phyloP scores from a whole-genome alignment of 2,888 invertebrate species.

The Asteroscopus sphinx region DNA sequence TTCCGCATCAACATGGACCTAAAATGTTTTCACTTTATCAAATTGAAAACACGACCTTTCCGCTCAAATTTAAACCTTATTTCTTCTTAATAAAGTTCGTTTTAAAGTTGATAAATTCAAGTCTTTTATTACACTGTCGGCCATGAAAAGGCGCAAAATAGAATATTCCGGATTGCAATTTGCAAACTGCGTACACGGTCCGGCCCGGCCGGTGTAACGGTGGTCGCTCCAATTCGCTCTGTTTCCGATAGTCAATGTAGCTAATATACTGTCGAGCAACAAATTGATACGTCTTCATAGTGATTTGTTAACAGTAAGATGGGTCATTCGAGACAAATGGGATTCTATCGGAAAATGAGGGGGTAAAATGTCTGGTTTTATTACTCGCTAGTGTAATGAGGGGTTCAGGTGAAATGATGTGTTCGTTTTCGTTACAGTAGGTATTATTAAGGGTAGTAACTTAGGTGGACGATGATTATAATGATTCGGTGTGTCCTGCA shows the following conservation, averaged over 20 bases:
- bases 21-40: conserved; percentile 52
- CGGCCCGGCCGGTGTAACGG: conserved; percentile 24
- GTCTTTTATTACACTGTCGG: conserved; percentile 24
- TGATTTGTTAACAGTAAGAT: conserved; percentile 13
- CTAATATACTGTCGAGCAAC: conserved; percentile 36
- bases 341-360: conserved; percentile 1
- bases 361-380: background rate
- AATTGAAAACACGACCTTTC: conserved; percentile 28
- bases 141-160: conserved; percentile 39
- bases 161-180: conserved; percentile 53
- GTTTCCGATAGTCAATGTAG: conserved; percentile 38
- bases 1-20: conserved; percentile 30
- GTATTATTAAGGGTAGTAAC: too few species aligned
- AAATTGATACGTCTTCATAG: conserved; percentile 31
- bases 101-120: background rate
- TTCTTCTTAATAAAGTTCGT: rapidly evolving
- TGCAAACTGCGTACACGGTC: conserved; percentile 31
- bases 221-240: conserved; percentile 31
- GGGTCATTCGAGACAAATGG: conserved; percentile 10
- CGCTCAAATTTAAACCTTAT: conserved; percentile 10
- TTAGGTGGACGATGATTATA: too few species aligned
- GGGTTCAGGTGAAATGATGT: background rate
- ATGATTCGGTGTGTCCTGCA: too few species aligned
- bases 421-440: too few species aligned
- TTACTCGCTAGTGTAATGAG: background rate